Evolutionary conservation across 2,888 invertebrate species (phyloP), one percentile per base, ranked within the genome.

Genomic region (Spialia ferax): DNA sequence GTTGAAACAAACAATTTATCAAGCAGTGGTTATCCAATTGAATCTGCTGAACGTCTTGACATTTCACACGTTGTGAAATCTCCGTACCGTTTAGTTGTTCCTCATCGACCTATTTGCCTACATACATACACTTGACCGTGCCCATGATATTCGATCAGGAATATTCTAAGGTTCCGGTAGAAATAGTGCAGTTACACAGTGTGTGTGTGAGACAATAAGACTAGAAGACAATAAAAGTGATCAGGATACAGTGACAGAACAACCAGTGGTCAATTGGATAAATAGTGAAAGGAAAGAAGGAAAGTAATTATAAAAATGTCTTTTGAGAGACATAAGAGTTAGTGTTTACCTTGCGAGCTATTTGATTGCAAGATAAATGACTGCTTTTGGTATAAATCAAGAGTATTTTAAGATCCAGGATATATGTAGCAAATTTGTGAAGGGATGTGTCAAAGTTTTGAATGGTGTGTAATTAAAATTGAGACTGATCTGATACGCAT

Each of bases 141-240:
- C 81, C 91, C 89, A 86, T 88, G 91, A 91, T 91, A 87, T 88
- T 86, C 84, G 74, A 75, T 74, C 77, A 77, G 78, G 75, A 79
- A 74, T 69, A 65, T 54, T 13, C 35, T 29, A 6, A 57, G 50
- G 26, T 65, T 52, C 52, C 50, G 52, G 32, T 50, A 7, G 18
- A 15, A 11, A 29, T 22, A 10, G 13, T 55, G 29, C n/a, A 15
- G 54, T 55, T 29, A 54, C 8, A 29, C 26, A 18, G 54, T n/a
- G n/a, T 20, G 4, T 18, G 48, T 20, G 48, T 48, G n/a, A 38
- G n/a, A 7, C n/a, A 0, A 38, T 29, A 29, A 29, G 4, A 29
- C n/a, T n/a, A n/a, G n/a, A 29, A 29, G 29, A 8, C 29, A 1
- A 8, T 5, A 29, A 2, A n/a, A 5, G n/a, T 38, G 11, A 35